A percentile compares a stretch with the other conserved stretches of the same genome.
phyloP scores from a whole-genome alignment of 2,113 vertebrate genomes.

The Chrysemys picta region DNA sequence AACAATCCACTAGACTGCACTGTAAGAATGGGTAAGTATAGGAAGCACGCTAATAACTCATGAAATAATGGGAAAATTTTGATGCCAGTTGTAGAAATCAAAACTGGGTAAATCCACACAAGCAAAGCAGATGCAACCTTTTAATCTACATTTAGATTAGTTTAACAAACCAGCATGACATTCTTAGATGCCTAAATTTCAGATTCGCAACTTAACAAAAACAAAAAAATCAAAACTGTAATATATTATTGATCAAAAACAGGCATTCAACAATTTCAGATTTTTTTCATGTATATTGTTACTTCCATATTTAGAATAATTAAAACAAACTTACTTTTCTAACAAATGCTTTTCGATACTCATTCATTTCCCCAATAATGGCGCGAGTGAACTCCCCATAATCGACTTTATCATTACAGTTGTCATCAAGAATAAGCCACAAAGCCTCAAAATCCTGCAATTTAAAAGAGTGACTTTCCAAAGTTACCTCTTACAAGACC shows the following conservation, averaged over 20 bases:
- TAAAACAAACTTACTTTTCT: slow-evolving; percentile 81
- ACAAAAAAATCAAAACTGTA: not conserved
- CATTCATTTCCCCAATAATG: slow-evolving; percentile 86
- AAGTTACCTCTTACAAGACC: not conserved
- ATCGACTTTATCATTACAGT: slow-evolving; percentile 60
- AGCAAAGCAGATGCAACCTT: not conserved
- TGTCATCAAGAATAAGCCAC: slow-evolving; percentile 77
- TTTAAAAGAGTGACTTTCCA: slow-evolving; percentile 18
- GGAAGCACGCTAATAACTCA: not conserved
- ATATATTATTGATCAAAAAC: not conserved
- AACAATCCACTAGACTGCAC: not conserved
- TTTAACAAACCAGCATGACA: not conserved
- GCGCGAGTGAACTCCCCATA: slow-evolving; percentile 76
- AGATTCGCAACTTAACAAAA: not conserved
- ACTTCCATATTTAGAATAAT: not conserved
- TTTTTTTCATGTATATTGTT: not conserved
- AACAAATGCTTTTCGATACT: slow-evolving; percentile 84
- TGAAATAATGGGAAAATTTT: not conserved
- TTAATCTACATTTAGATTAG: not conserved
- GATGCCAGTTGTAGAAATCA: not conserved
- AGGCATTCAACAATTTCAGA: not conserved
- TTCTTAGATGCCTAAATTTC: not conserved
- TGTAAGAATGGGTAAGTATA: not conserved
- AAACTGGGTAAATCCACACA: not conserved
- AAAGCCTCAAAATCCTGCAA: slow-evolving; percentile 82